Base-by-base conservation (phyloP, 2,797 vertebrate species). In the Paedocypris micromegethes region DNA sequence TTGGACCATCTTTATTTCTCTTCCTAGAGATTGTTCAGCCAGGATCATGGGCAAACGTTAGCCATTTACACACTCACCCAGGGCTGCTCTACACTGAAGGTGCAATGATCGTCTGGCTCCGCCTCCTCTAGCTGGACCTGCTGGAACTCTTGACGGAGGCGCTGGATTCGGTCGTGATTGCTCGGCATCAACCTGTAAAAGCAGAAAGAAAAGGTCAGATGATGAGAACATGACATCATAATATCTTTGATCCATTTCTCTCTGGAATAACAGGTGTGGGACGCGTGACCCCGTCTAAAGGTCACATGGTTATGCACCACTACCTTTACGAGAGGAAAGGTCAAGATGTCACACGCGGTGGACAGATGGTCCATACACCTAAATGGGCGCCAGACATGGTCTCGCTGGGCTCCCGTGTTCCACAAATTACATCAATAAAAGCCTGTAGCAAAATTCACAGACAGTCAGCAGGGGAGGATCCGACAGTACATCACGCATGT, bases 111-210 rank as follows among this genome's bases (percentile, higher is more conserved):
- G 58, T 95, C 93, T 0, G 93, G 91, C 58, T 92, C 89, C 0
- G 93, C 88, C 0, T 96, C 92, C 6, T 91, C 89, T 6, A 85
- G 92, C 79, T 92, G 93, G 44, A 94, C 91, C 79, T 95, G 93
- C 85, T 96, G 95, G 82, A 98, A 98, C 84, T 98, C 95, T 42
- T 96, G 92, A 61, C 95, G 81, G 78, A 98, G 90, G 77, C 91
- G 87, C 83, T 96, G 94, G 94, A 98, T 97, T 92, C 95, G 93
- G 84, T 98, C 94, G 4, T 97, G 94, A 79, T 97, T 97, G 89
- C 93, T 97, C 3, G 94, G 93, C 43, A 92, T 87, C 55, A 94
- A 89, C 82, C 93, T 91, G 89, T 84, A 92, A 82, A 91, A 94
- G 38, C 23, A 80, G 85, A 40, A 81, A 51, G 58, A 73, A 0